Percentiles rank a stretch among this genome's conserved stretches.
These are phyloP conservation scores for Galeopsomyia nigrocyanea DNA, from an alignment of 2,888 invertebrate genomes.

Conservation along the genomic window DNA sequence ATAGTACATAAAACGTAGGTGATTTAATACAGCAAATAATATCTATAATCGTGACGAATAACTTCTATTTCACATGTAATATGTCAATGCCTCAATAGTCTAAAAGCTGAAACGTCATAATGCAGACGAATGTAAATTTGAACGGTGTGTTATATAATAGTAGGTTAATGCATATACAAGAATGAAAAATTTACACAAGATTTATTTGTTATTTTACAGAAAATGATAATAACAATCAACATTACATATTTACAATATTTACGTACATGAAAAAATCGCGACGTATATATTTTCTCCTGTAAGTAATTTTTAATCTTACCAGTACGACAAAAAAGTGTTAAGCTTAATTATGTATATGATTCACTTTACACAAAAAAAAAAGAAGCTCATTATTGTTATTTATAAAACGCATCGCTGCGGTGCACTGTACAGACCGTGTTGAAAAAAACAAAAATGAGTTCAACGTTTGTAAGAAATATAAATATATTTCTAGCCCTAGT, in stretches of 20 bases:
- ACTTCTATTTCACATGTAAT: constrained; percentile 9
- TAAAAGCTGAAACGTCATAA: constrained; percentile 9
- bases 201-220: constrained; percentile 34
- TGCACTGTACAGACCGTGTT: constrained; percentile 39
- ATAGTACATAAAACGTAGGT: no score
- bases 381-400: constrained; percentile 38
- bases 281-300: constrained; percentile 22
- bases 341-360: constrained; percentile 36
- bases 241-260: constrained; percentile 24
- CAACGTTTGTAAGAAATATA: constrained; percentile 44
- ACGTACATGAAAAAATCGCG: not conserved
- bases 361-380: constrained; percentile 26
- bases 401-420: constrained; percentile 26
- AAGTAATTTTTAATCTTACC: constrained; percentile 26
- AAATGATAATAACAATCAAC: not conserved
- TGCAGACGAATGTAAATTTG: constrained; percentile 29
- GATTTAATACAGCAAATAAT: no score
- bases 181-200: constrained; percentile 27
- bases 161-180: constrained; percentile 24
- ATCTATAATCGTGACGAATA: no score
- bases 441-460: constrained; percentile 20
- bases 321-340: constrained; percentile 13
- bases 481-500: constrained; percentile 37
- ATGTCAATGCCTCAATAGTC: constrained; percentile 8
- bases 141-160: constrained; percentile 34